A percentile compares a stretch with the other conserved stretches of the same genome.
Evolutionary conservation across 2,797 vertebrate species (phyloP).

Genomic region (Cryptoprocta ferox): DNA sequence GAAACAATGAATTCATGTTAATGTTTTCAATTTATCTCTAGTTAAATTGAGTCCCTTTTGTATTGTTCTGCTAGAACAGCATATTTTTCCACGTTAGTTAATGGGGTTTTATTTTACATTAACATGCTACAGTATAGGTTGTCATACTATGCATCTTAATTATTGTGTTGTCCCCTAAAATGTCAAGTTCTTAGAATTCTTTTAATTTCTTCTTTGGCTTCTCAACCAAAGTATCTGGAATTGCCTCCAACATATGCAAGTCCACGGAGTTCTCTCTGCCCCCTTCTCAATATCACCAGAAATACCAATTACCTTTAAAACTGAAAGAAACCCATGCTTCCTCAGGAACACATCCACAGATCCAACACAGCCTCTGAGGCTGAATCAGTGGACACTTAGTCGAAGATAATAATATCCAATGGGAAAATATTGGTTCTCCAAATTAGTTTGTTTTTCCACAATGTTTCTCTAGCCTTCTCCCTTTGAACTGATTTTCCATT

Average conservation of each 20-base stretch:
- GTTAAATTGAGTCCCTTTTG: not conserved
- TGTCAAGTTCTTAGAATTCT: not conserved
- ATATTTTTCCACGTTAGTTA: not conserved
- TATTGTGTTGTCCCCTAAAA: not conserved
- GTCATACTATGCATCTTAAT: not conserved
- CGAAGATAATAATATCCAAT: not conserved
- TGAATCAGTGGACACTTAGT: not conserved
- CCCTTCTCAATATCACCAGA: not conserved
- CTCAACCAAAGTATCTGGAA: not conserved
- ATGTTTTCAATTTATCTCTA: not conserved
- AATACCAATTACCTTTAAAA: not conserved
- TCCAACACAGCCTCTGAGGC: not conserved
- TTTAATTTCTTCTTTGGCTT: not conserved
- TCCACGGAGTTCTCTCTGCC: not conserved
- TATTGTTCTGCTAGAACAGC: not conserved
- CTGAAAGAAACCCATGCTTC: not conserved
- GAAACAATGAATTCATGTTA: not conserved
- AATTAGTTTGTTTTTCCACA: not conserved
- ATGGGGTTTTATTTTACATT: not conserved
- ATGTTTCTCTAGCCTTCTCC: not conserved
- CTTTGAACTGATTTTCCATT: not conserved
- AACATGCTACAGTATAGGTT: not conserved
- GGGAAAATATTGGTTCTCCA: not conserved
- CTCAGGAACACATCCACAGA: not conserved
- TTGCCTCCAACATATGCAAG: not conserved